These are phyloP conservation scores for Zoanthus sociatus DNA, from an alignment of 92 coral and sea anemone genomes.

Conservation along the genomic window DNA sequence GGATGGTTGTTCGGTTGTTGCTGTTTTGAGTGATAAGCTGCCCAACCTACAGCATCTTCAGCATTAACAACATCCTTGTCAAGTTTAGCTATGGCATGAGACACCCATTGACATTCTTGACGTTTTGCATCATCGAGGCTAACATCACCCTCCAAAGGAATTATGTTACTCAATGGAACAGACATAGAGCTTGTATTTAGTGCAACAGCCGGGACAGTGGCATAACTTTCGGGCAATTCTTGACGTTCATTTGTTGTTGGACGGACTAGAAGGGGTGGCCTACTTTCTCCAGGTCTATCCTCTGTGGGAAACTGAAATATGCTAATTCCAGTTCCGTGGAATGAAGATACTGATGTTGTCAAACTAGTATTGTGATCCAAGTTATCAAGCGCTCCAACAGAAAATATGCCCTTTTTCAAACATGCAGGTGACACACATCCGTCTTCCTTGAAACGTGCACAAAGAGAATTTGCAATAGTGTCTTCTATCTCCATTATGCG, in stretches of 20 bases:
- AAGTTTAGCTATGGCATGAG: slow-evolving; percentile 8
- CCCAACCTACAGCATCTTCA: slow-evolving; percentile 16
- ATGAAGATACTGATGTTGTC: slow-evolving; percentile 55
- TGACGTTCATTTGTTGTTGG: neutral
- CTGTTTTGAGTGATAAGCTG: slow-evolving; percentile 41
- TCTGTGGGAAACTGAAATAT: slow-evolving; percentile 60
- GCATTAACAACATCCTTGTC: neutral
- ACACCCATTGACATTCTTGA: slow-evolving; percentile 30
- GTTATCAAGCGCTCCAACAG: slow-evolving; percentile 67
- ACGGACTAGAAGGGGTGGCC: neutral
- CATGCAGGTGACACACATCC: slow-evolving; percentile 55
- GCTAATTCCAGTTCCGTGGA: slow-evolving; percentile 71
- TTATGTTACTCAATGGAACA: slow-evolving; percentile 17
- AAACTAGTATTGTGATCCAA: slow-evolving; percentile 69
- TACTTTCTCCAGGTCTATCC: slow-evolving; percentile 45
- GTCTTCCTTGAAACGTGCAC: slow-evolving; percentile 38
- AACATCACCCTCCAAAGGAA: no score
- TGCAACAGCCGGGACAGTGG: slow-evolving; percentile 14
- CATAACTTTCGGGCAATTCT: neutral
- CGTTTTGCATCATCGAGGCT: no score
- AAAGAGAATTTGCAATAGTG: no score
- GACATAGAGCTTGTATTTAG: neutral
- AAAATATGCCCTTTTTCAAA: slow-evolving; percentile 58
- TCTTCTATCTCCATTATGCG: no score
- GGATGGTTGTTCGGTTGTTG: neutral